Base-by-base conservation (phyloP, 1,140 invertebrate genomes). In the Ruditapes philippinarum region DNA sequence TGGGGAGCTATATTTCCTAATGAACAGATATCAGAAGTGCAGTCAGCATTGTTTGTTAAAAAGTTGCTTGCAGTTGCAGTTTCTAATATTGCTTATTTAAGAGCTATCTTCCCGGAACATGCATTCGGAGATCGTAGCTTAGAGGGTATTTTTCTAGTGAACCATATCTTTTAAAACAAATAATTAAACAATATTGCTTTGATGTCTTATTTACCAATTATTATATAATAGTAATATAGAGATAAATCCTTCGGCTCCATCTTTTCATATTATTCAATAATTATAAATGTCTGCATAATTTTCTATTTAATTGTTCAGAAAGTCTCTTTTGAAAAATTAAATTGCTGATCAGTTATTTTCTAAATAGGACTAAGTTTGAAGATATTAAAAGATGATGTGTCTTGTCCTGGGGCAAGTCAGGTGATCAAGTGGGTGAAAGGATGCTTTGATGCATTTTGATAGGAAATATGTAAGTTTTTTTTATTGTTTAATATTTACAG, bases 361-460 rank as follows among this genome's bases (percentile, higher is more conserved):
- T 36, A 91, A 85, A 45, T 74, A 96, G 95, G 95, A 89, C 76
- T 96, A 9, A 95, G 95, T 68, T 88, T 96, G 82, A 96, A 96
- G 89, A 95, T 96, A 88, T 87, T 96, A 28, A 93, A 93, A 90
- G 95, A 96, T 93, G 94, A 96, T 73, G 94, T 92, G 70, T 90
- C 94, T 38, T 95, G 95, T 87, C 95, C 95, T 84, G 94, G 94
- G 79, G 96, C 95, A 11, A 91, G 91, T 82, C 94, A 95, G 86
- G 94, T 96, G 28, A 95, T 96, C 40, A 92, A 96, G 76, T 96
- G 95, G 94, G 92, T 96, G 14, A 95, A 95, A 90, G 96, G 95
- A 2, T 96, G 95, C 87, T 96, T 96, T 94, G 96, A 96, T 95
- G 96, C 96, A 17, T 90, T n/a, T 96, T 70, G 96, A 96, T 60